These are phyloP conservation scores for Copidosoma aretas DNA, from an alignment of 2,888 invertebrate species.

Conservation along the genomic window DNA sequence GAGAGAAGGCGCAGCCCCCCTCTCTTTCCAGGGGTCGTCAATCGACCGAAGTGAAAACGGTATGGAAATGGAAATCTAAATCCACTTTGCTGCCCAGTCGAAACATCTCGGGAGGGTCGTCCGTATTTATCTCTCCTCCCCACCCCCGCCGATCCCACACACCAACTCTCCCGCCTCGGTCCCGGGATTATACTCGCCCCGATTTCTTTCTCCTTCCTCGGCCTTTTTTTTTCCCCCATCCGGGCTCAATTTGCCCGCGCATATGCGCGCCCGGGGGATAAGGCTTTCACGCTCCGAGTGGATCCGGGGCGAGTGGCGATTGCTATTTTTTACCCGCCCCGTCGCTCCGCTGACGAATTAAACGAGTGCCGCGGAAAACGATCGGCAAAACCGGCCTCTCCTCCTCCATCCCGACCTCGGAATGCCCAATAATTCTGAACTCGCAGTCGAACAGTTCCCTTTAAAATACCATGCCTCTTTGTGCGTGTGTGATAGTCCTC, in stretches of 20 bases:
- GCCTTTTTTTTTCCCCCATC: not conserved
- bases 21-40: slow-evolving; percentile 4
- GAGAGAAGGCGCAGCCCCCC: slow-evolving; percentile 31
- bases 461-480: too few species aligned
- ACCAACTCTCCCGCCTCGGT: slow-evolving; percentile 13
- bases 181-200: slow-evolving; percentile 32
- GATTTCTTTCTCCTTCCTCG: slow-evolving; percentile 22
- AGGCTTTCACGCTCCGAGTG: not conserved
- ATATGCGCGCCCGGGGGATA: not conserved
- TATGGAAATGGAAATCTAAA: slow-evolving; percentile 61
- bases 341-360: too few species aligned
- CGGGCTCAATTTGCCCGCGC: not conserved
- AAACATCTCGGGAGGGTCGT: slow-evolving; percentile 53
- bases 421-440: too few species aligned
- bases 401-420: too few species aligned
- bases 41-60: slow-evolving; percentile 36
- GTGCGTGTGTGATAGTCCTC: too few species aligned
- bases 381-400: too few species aligned
- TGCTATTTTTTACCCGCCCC: not conserved
- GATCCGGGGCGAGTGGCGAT: not conserved
- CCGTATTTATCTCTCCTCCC: slow-evolving; percentile 26
- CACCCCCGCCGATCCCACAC: slow-evolving; percentile 23
- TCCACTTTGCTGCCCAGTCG: slow-evolving; percentile 57
- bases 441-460: too few species aligned
- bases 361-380: too few species aligned